Conservation (phyloP, 2,888 invertebrate genomes). For the Brachypalpus laphriformis region DNA sequence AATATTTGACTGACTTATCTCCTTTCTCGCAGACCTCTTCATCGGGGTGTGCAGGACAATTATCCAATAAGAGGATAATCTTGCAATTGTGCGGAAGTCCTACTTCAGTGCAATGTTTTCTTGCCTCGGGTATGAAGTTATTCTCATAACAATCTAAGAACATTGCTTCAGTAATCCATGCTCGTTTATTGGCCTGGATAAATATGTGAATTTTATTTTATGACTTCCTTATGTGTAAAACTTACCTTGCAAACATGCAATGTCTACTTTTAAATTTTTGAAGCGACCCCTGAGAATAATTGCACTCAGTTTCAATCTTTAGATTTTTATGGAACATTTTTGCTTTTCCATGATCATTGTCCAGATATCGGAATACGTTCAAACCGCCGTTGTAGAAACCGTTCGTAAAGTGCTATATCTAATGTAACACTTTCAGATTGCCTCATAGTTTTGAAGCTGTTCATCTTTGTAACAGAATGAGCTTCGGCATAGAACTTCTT, state of each 20-base stretch:
- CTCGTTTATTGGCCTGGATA: not conserved
- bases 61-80: no score
- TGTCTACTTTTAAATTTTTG: no score
- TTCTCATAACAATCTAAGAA: not conserved
- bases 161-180: no score
- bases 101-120: not conserved
- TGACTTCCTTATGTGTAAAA: not conserved
- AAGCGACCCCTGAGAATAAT: no score
- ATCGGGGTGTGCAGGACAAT: no score
- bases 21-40: not conserved
- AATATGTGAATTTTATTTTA: not conserved
- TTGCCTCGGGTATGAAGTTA: not conserved
- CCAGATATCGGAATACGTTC: not conserved
- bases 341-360: not conserved
- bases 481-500: no score
- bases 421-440: not conserved
- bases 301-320: no score
- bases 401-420: not conserved
- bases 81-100: not conserved
- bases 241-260: not conserved
- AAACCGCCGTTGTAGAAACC: not conserved
- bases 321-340: no score
- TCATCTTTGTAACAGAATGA: no score
- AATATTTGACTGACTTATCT: not conserved
- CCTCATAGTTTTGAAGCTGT: not conserved